Base-by-base conservation (phyloP, 2,113 vertebrate genomes). In the Budorcas taxicolor region DNA sequence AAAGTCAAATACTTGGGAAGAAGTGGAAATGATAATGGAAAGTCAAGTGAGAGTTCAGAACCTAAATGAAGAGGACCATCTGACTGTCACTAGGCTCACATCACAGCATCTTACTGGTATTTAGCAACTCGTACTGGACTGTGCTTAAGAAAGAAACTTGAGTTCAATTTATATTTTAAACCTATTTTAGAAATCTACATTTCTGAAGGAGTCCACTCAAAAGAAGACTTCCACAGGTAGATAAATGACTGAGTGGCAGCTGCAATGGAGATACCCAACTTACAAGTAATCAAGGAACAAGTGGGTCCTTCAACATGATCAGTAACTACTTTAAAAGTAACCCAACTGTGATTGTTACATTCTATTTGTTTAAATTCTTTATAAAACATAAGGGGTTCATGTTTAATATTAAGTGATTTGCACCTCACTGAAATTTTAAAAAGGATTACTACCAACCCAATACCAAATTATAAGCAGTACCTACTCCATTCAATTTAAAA, bases 231-330 rank as follows among this genome's bases (percentile, higher is more conserved):
- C 90, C 99, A 99, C 98, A 99, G 99, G 91, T 99, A 99, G 98
- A 99, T 99, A 98, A 99, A 99, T 0, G 99, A 99, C 95, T 99
- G 99, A 45, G 99, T 99, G 17, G 99, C 99, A 0, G 99, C 99
- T 8, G 99, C 99, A 1, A 99, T 99, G 99, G 99, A 99, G 97
- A 99, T 99, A 83, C 99, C 99, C 0, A 99, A 99, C 97, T 97
- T 99, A 97, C 95, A 99, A 31, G 99, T 99, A 91, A 99, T 99
- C 0, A 99, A 99, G 98, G 99, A 99, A 98, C 99, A 93, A 91
- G 97, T 99, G 99, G 2, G 99, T 99, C 7, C 98, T 97, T 0
- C 99, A 99, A 62, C 98, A 99, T 0, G 99, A 99, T 80, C 99
- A 99, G 92, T 1, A 58, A 58, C 27, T 86, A 0, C 4, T 96